A percentile compares a stretch with the other conserved stretches of the same genome.
phyloP scores from a whole-genome alignment of 2,888 invertebrate species.

The Heliothis peltigera region DNA sequence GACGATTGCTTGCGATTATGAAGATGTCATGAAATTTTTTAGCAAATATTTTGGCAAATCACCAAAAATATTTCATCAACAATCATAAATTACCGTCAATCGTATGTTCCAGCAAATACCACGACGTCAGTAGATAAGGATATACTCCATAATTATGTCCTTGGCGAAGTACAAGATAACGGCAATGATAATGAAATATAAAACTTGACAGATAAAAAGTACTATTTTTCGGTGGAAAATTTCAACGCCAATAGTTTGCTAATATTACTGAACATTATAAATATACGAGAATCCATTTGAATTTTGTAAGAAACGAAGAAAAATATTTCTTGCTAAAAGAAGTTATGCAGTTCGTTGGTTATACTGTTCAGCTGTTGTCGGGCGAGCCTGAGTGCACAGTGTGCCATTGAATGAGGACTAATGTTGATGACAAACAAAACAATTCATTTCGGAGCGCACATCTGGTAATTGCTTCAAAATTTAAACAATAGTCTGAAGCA shows the following conservation, averaged over 20 bases:
- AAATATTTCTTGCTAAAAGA: constrained; percentile 3
- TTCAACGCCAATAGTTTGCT: constrained; percentile 28
- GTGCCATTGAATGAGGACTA: constrained; percentile 40
- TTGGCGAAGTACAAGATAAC: constrained; percentile 72
- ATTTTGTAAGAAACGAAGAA: neutral
- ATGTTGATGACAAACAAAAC: constrained; percentile 57
- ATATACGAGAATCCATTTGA: neutral
- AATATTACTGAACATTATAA: neutral
- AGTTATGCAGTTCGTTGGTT: neutral
- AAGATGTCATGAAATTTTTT: constrained; percentile 39
- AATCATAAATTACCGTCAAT: constrained; percentile 40
- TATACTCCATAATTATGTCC: constrained; percentile 70
- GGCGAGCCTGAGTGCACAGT: constrained; percentile 24
- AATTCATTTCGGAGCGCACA: constrained; percentile 49
- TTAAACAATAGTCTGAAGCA: constrained; percentile 32
- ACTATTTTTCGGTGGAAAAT: constrained; percentile 53
- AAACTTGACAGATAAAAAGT: constrained; percentile 60
- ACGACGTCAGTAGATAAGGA: constrained; percentile 63
- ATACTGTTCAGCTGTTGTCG: constrained; percentile 30
- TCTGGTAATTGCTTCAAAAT: constrained; percentile 46
- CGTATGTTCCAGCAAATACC: constrained; percentile 38
- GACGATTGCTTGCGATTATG: constrained; percentile 16
- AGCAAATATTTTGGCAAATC: constrained; percentile 41
- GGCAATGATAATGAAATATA: constrained; percentile 59
- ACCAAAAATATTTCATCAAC: constrained; percentile 36